Percentiles rank a stretch among this genome's conserved stretches.
These are phyloP conservation scores for Amphiduros pacificus DNA, from an alignment of 2,888 invertebrate genomes.

Conservation along the genomic window DNA sequence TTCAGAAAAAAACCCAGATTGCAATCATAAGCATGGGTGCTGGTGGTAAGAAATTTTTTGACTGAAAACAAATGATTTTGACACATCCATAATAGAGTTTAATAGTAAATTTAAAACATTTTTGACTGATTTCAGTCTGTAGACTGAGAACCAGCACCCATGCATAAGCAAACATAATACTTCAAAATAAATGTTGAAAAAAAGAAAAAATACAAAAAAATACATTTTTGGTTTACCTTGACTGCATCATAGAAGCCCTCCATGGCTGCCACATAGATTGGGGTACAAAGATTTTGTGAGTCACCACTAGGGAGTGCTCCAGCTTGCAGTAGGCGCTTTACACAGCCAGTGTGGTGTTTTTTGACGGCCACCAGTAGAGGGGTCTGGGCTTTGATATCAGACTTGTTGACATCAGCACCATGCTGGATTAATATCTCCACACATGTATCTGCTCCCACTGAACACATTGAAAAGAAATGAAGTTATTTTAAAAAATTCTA, in stretches of 20 bases:
- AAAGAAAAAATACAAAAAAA: background rate
- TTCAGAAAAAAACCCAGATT: too few relatives aligned
- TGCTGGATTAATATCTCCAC: too few relatives aligned
- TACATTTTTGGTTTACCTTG: background rate
- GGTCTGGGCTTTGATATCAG: conserved; percentile 45
- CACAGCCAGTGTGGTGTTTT: conserved; percentile 36
- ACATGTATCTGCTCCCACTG: too few relatives aligned
- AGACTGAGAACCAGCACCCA: too few relatives aligned
- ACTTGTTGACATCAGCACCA: conserved; percentile 32
- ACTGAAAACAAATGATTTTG: too few relatives aligned
- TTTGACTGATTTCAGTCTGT: too few relatives aligned
- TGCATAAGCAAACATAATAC: background rate
- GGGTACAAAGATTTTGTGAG: conserved; percentile 33
- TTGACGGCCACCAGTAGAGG: conserved; percentile 43
- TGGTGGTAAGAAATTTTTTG: too few relatives aligned
- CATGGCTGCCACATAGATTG: conserved; percentile 41
- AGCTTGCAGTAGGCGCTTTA: conserved; percentile 30
- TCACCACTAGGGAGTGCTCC: conserved; percentile 43
- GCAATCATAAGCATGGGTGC: too few relatives aligned
- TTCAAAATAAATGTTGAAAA: background rate
- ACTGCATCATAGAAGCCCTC: conserved; percentile 28
- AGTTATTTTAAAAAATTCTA: too few relatives aligned
- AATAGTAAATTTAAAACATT: too few relatives aligned
- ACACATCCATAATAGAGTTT: too few relatives aligned
- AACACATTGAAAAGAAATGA: too few relatives aligned